Evolutionary conservation across 2,113 vertebrate genomes (phyloP), one percentile per base, ranked within the genome.

Genomic region (Centropus bengalensis): DNA sequence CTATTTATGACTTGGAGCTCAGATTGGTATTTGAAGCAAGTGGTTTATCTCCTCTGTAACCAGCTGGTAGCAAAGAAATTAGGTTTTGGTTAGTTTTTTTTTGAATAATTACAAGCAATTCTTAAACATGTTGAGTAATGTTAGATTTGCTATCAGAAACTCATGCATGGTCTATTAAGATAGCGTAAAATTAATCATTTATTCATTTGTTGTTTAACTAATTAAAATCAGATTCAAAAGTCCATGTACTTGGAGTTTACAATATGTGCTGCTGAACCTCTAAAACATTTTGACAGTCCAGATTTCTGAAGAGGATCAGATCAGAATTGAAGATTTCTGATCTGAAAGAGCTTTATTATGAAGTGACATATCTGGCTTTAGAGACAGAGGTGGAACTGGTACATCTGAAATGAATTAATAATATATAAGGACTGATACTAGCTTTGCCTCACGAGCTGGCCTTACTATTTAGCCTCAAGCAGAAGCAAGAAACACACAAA

Each of bases 401-500:
- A 77, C 63, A 60, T 91, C 73, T 89, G 69, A 95, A 95, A 84
- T 51, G 58, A 60, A 59, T 88, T 24, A 86, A 94, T 96, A 90
- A 93, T 95, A 78, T 78, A 95, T 90, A 78, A 92, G 26, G 32
- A 60, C 64, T 93, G 88, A 75, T 86, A 44, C 42, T 26, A 88
- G 42, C 59, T 88, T 93, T 88, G 71, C 68, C 64, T 90, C 76
- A 15, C 74, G 68, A 70, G n/a, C 56, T 94, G 88, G 68, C 91
- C 77, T 86, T 74, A 55, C 88, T 94, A 7, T 86, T 95, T 96
- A 86, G 88, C 92, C 92, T 94, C 56, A 51, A 88, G 92, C 90
- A 92, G 88, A 74, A 94, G 60, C 68, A 92, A 93, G 86, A 90
- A 95, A 93, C 23, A 89, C 18, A 67, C 47, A 1, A 71, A 40